Evolutionary conservation across 2,113 vertebrate genomes (phyloP), one percentile per base, ranked within the genome.

Genomic region (Acinonyx jubatus): DNA sequence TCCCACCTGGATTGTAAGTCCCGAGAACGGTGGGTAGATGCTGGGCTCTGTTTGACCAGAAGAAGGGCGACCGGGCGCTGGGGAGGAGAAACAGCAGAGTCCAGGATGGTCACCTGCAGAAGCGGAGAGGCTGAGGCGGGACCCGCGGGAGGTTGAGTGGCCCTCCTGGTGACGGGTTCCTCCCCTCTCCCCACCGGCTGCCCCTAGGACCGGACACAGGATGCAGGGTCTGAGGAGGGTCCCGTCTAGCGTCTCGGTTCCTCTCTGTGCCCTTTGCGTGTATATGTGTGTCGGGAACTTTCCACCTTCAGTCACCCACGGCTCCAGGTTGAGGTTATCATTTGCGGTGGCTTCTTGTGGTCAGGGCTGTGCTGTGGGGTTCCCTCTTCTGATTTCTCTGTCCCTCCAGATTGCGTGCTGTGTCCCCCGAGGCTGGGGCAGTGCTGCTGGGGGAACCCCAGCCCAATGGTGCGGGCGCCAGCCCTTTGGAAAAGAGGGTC

Each of bases 141-240:
- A 61, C 50, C 29, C 2, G 6, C 11, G 4, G 55, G 21, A 48
- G 52, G 52, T 4, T 1, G 9, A 7, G 33, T 1, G 89, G 48
- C 45, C 1, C 0, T 63, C 65, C 73, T 52, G 21, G 33, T 48
- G 7, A 48, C 29, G 4, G 13, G 31, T 15, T 25, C 81, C 4
- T 11, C 0, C 52, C 2, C 76, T 76, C 45, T 48, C 11, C 16
- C 15, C 25, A 1, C 27, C 1, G 1, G 73, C 66, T 10, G 1
- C 63, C 79, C 50, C 33, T 18, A 5, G 10, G 61, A n/a, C 31
- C 33, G 79, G 52, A 8, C n/a, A 23, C 0, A 6, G 9, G 23
- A 3, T 61, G n/a, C 11, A 0, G 16, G 55, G 1, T 11, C 50
- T n/a, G 2, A 14, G 33, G 45, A 1, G 61, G 55, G 31, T 1